These are phyloP conservation scores for Trileptium ribeirensis DNA, from an alignment of 2,888 invertebrate species.

Conservation along the genomic window DNA sequence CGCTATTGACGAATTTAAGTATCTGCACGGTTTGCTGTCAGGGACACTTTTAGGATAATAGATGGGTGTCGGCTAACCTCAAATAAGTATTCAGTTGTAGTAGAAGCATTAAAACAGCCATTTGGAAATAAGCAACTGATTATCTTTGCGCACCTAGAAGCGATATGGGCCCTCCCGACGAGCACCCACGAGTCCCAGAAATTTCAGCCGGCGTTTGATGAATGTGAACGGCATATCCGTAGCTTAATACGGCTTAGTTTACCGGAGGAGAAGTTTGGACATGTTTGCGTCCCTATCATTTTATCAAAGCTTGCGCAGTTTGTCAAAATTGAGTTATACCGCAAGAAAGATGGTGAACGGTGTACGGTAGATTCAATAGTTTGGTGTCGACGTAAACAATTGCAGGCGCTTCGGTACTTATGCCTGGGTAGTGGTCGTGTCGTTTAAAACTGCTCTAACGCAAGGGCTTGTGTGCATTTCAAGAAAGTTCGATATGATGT, in stretches of 20 bases:
- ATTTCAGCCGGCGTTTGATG: not conserved
- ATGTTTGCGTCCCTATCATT: not conserved
- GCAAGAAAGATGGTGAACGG: not conserved
- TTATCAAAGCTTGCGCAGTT: not conserved
- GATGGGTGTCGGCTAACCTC: not conserved
- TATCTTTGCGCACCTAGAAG: not conserved
- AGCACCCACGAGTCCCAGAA: not conserved
- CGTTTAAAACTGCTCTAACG: not conserved
- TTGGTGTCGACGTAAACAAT: no score
- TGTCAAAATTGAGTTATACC: not conserved
- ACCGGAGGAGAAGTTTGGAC: not conserved
- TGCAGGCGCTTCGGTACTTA: no score
- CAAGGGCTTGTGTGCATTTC: not conserved
- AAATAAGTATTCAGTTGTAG: not conserved
- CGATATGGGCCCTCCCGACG: not conserved
- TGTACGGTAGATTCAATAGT: not conserved
- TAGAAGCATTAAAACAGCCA: not conserved
- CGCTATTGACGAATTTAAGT: not conserved
- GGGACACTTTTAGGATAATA: not conserved
- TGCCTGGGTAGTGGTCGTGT: not conserved
- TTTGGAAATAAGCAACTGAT: not conserved
- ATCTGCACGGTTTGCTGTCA: not conserved
- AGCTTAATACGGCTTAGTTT: not conserved
- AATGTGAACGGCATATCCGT: not conserved
- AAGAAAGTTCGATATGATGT: conserved; percentile 2